Evolutionary conservation across 2,888 invertebrate genomes (phyloP).

Genomic region (Heteromurus nitidus): DNA sequence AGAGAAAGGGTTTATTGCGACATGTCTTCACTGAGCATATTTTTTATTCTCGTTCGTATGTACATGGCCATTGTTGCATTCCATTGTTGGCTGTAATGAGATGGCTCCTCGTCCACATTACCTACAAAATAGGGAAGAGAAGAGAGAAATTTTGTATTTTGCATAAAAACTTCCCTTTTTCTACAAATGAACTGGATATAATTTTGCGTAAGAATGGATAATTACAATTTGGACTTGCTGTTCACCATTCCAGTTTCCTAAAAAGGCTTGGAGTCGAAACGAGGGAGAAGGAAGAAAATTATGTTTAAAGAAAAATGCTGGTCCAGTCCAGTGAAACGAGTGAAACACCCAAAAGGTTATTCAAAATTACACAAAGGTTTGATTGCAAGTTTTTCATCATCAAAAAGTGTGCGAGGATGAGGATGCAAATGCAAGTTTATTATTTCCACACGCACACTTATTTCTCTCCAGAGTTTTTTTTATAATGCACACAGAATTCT

Average conservation of each 20-base stretch:
- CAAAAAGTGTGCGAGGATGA: neutral
- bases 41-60: neutral
- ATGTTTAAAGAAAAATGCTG: neutral
- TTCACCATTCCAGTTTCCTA: slow-evolving; percentile 25
- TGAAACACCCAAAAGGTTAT: too few species aligned
- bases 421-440: too few species aligned
- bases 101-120: too few species aligned
- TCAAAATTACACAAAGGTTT: too few species aligned
- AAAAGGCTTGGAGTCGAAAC: slow-evolving; percentile 28
- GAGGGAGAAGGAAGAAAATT: neutral
- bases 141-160: neutral
- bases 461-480: neutral
- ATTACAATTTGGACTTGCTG: slow-evolving; percentile 19
- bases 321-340: too few species aligned
- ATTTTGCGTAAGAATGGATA: slow-evolving; percentile 40
- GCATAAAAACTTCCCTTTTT: neutral
- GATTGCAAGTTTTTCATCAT: too few species aligned
- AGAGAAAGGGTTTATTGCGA: too few species aligned
- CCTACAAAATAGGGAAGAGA: too few species aligned
- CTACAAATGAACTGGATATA: neutral
- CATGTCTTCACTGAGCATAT: too few species aligned
- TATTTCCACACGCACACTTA: neutral
- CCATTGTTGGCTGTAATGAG: slow-evolving; percentile 43
- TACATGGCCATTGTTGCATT: slow-evolving; percentile 19
- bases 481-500: neutral